Conservation (phyloP, 2,888 invertebrate genomes). For the Hydropsyche betteni region DNA sequence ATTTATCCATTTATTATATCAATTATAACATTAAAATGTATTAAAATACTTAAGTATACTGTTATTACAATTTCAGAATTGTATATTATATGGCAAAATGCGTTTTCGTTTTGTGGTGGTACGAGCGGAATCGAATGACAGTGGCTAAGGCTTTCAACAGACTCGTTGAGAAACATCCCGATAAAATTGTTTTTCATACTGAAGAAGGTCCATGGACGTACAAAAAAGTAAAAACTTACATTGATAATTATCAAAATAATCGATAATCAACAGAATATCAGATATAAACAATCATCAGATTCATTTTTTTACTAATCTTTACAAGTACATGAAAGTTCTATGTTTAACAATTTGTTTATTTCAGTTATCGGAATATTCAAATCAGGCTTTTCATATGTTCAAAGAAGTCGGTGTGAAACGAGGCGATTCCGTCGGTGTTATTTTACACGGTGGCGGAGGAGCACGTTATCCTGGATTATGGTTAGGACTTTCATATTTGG, state of each 20-base stretch:
- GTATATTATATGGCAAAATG: slow-evolving; percentile 64
- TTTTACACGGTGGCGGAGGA: slow-evolving; percentile 88
- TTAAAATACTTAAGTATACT: not conserved
- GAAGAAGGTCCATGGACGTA: slow-evolving; percentile 75
- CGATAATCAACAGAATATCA: not conserved
- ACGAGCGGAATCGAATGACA: slow-evolving; percentile 66
- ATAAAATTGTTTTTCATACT: slow-evolving; percentile 76
- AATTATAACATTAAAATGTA: too few species aligned
- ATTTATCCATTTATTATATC: too few species aligned
- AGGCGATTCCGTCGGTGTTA: slow-evolving; percentile 86
- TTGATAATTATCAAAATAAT: not conserved
- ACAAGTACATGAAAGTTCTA: not conserved
- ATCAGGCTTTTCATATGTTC: slow-evolving; percentile 67
- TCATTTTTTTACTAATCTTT: not conserved
- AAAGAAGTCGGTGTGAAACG: slow-evolving; percentile 65
- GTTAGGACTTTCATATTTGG: slow-evolving; percentile 89
- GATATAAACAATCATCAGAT: not conserved
- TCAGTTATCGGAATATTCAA: slow-evolving; percentile 31
- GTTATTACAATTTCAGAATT: slow-evolving; percentile 61
- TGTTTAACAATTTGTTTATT: slow-evolving; percentile 5
- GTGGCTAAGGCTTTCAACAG: slow-evolving; percentile 68
- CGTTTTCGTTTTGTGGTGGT: slow-evolving; percentile 64
- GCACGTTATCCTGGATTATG: slow-evolving; percentile 89
- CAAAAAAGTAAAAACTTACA: slow-evolving; percentile 63
- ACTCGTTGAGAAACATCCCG: slow-evolving; percentile 65